Percentiles rank a stretch among this genome's conserved stretches.
These are phyloP conservation scores for Lochmaea crataegi DNA, from an alignment of 2,888 invertebrate genomes.

Conservation along the genomic window DNA sequence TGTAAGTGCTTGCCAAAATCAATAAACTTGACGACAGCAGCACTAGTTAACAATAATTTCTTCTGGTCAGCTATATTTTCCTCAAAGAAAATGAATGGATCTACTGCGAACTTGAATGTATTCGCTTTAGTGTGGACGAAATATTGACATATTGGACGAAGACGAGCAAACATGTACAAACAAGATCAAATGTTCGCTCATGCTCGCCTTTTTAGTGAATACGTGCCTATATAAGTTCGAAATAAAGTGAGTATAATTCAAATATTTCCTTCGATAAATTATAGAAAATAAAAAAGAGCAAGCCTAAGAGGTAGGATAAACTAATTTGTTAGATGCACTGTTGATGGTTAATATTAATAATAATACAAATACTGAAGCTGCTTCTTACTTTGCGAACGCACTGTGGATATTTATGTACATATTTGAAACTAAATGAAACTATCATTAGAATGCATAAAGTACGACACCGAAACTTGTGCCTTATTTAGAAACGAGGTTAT, in stretches of 20 bases:
- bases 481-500: no score
- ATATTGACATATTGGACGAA: no score
- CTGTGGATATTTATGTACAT: slow-evolving; percentile 5
- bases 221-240: not conserved
- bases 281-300: not conserved
- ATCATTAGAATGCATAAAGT: not conserved
- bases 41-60: no score
- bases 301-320: not conserved
- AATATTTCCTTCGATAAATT: not conserved
- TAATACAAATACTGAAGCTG: not conserved
- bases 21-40: no score
- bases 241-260: not conserved
- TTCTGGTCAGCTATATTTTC: no score
- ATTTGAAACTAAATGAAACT: slow-evolving; percentile 1
- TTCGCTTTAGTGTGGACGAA: no score
- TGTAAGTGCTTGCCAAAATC: no score
- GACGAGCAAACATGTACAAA: no score
- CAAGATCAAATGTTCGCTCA: no score
- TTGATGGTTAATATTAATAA: not conserved
- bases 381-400: not conserved
- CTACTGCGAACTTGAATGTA: no score
- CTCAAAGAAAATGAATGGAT: no score
- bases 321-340: not conserved
- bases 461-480: slow-evolving; percentile 1
- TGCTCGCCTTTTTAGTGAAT: no score